phyloP scores from a whole-genome alignment of 2,113 vertebrate species.

The Oryctolagus cuniculus region mOryCun1.1 NC_091433.1:195111501-195112000 shows the following conservation, averaged over 20 bases:
- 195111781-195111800: rapidly evolving
- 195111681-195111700: too few species aligned
- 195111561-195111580: not conserved
- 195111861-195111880: rapidly evolving
- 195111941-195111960: not conserved
- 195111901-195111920: not conserved
- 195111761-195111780: rapidly evolving
- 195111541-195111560: not conserved
- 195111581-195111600: not conserved
- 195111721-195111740: not conserved
- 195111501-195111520: not conserved
- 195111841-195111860: rapidly evolving
- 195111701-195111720: rapidly evolving
- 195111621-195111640: too few species aligned
- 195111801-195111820: not conserved
- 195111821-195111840: not conserved
- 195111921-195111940: too few species aligned
- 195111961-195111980: not conserved
- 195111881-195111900: not conserved
- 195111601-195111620: rapidly evolving
- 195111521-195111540: not conserved
- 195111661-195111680: rapidly evolving
- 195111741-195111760: rapidly evolving
- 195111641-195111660: not conserved
- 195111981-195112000: too few species aligned